Evolutionary conservation across 2,888 invertebrate genomes (phyloP).

Genomic region (Chydorus sphaericus): DNA sequence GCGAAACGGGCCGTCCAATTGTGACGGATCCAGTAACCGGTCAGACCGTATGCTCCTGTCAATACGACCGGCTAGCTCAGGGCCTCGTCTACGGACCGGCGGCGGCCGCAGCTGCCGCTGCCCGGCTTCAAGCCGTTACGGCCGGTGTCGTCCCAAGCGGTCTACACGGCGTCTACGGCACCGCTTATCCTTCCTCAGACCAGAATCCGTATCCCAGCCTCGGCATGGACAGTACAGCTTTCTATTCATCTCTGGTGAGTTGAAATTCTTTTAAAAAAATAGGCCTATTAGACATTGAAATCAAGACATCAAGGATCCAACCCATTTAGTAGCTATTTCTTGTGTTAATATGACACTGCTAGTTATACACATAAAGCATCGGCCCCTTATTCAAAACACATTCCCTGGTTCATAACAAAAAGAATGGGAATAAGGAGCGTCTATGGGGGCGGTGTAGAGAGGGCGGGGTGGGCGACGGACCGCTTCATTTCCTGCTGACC

Average conservation of each 20-base stretch:
- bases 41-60: constrained; percentile 85
- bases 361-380: too few relatives aligned
- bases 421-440: too few relatives aligned
- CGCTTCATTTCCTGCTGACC: too few relatives aligned
- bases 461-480: too few relatives aligned
- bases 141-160: constrained; percentile 16
- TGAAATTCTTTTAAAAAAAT: neutral
- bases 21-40: constrained; percentile 86
- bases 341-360: too few relatives aligned
- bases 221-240: constrained; percentile 84
- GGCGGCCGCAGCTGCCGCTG: constrained; percentile 11
- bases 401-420: neutral
- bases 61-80: constrained; percentile 49
- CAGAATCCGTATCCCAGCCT: constrained; percentile 87
- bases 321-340: too few relatives aligned
- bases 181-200: constrained; percentile 69
- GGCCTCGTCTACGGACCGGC: constrained; percentile 11
- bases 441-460: too few relatives aligned
- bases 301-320: too few relatives aligned
- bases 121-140: constrained; percentile 17
- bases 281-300: too few relatives aligned
- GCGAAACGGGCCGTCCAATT: constrained; percentile 79
- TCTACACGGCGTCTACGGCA: constrained; percentile 50
- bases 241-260: constrained; percentile 90
- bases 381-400: too few relatives aligned